A percentile compares a stretch with the other conserved stretches of the same genome.
Evolutionary conservation across 2,797 vertebrate genomes (phyloP).

Genomic region (Simalia tracyae): DNA sequence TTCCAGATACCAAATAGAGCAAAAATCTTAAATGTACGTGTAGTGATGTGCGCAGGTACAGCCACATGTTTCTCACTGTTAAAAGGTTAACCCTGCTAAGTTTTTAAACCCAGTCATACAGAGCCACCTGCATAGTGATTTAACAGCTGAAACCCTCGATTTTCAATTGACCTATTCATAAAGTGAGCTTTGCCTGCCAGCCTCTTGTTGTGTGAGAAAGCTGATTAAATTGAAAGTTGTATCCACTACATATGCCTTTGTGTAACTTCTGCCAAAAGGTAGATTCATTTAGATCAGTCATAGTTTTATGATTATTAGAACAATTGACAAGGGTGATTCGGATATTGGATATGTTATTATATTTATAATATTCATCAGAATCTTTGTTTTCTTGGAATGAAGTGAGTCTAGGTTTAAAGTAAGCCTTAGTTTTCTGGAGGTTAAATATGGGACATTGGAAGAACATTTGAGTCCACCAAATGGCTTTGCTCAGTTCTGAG

Average conservation of each 20-base stretch:
- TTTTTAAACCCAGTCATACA: conserved; percentile 63
- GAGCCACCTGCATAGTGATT: conserved; percentile 56
- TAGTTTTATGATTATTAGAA: not conserved
- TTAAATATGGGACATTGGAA: not conserved
- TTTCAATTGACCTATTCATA: conserved; percentile 59
- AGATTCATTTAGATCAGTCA: not conserved
- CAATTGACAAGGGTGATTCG: not conserved
- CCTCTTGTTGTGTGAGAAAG: conserved; percentile 4
- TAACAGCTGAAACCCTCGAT: conserved; percentile 52
- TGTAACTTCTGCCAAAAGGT: not conserved
- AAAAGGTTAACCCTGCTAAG: conserved; percentile 37
- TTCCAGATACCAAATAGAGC: conserved; percentile 9
- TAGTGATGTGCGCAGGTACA: not conserved
- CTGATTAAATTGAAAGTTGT: not conserved
- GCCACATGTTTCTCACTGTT: conserved; percentile 13
- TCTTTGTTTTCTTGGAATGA: not conserved
- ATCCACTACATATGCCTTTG: not conserved
- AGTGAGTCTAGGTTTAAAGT: not conserved
- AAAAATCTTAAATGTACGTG: not conserved
- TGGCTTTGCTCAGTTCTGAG: not conserved
- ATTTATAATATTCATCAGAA: not conserved
- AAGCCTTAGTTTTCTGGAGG: not conserved
- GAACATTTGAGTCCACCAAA: not conserved
- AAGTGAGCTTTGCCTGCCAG: conserved; percentile 42
- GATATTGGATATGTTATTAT: not conserved